Evolutionary conservation across 2,888 invertebrate species (phyloP), one percentile per base, ranked within the genome.

Genomic region (Dynastes grantii): DNA sequence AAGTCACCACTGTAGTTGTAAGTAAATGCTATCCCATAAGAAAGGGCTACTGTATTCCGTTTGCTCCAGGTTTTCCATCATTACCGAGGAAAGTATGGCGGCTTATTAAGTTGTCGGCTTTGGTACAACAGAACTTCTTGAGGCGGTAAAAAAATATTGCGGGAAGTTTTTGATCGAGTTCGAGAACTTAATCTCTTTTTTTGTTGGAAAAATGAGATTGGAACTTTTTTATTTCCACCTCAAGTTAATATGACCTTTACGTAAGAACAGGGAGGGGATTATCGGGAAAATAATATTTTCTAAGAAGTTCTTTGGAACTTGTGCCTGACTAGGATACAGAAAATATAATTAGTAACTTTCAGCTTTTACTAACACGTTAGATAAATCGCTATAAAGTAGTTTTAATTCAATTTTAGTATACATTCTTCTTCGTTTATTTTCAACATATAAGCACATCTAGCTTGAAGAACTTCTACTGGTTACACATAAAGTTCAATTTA

Each of bases 141-240:
- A 1, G 55, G 55, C 22, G 55, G 16, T 16, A 58, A 58, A 58
- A 58, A 58, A 22, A 22, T 58, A 22, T 22, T 27, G 55, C 55
- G 55, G 0, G 45, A 8, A 2, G 55, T 4, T 58, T 22, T 22
- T 27, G 22, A 58, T 58, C 55, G 55, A 58, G 9, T 58, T 58
- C 55, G 55, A 58, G 55, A 58, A 16, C 55, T 16, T 58, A 58
- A 58, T 58, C 55, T 27, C 55, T 58, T 16, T 58, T 22, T 58
- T 58, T 58, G 55, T 58, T 58, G 55, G 55, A 58, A 58, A 58
- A 58, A 58, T 5, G 5, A 58, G 55, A 58, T 58, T 22, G 55
- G 22, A 58, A 58, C 55, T 58, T 58, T 45, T 53, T 58, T 58
- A 22, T 58, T 58, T 58, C 55, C 8, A 22, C 22, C 55, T 58